phyloP scores from a whole-genome alignment of 1,140 invertebrate genomes.

The Stegodyphus mimosarum region DNA sequence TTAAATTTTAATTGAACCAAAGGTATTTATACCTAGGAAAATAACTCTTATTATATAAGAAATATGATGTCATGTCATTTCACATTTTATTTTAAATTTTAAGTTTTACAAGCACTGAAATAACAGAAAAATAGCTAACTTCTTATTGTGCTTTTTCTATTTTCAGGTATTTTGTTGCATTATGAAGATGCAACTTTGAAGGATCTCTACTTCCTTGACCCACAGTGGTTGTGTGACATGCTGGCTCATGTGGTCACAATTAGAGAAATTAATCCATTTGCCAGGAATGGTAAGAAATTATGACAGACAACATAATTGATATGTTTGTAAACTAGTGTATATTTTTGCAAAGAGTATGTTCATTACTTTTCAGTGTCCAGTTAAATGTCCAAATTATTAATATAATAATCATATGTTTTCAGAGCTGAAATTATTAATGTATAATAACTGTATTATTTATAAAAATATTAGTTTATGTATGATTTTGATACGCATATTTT shows the following conservation, averaged over 20 bases:
- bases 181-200: conserved; percentile 96
- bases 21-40: too few relatives aligned
- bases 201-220: conserved; percentile 94
- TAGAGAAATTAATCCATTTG: conserved; percentile 95
- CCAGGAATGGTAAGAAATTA: conserved; percentile 76
- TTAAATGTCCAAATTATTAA: too few relatives aligned
- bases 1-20: too few relatives aligned
- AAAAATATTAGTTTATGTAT: too few relatives aligned
- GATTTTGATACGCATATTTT: too few relatives aligned
- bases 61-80: too few relatives aligned
- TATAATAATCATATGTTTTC: not conserved
- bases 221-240: conserved; percentile 99
- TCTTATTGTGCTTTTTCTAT: not conserved
- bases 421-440: not conserved
- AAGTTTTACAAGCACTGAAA: not conserved
- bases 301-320: not conserved
- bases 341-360: too few relatives aligned
- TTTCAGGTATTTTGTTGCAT: conserved; percentile 88
- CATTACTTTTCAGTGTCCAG: too few relatives aligned
- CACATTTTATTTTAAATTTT: too few relatives aligned
- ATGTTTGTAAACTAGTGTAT: too few relatives aligned
- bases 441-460: not conserved
- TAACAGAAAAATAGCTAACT: not conserved
- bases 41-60: too few relatives aligned
- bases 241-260: conserved; percentile 96